Evolutionary conservation across 2,113 vertebrate genomes (phyloP).

Genomic region (Ondatra zibethicus): DNA sequence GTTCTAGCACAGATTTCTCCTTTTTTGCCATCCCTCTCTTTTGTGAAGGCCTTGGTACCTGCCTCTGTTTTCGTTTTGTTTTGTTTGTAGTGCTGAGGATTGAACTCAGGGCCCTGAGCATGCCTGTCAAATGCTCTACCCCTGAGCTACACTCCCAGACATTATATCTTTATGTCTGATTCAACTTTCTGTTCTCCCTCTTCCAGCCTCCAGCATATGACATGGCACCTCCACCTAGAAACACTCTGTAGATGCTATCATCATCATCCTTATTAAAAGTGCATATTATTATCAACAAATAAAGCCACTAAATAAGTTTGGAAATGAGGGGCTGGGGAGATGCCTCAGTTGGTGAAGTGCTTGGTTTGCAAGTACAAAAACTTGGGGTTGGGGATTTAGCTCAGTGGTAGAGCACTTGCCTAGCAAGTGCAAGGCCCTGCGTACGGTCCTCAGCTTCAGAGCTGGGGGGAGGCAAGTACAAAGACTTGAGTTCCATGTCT

Average conservation of each 20-base stretch:
- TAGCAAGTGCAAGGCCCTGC: no score
- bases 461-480: neutral
- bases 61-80: neutral
- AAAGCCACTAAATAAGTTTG: neutral
- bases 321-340: neutral
- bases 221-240: neutral
- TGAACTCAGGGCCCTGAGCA: neutral
- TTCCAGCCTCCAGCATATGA: neutral
- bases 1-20: neutral
- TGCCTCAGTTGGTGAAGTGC: neutral
- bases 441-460: no score
- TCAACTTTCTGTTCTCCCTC: neutral
- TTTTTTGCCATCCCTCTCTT: neutral
- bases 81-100: neutral
- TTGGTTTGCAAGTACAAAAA: neutral
- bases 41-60: neutral
- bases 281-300: neutral
- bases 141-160: neutral
- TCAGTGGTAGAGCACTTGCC: no score
- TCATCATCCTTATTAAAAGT: neutral
- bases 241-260: neutral
- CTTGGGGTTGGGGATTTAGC: neutral
- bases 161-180: neutral
- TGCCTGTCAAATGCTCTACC: neutral
- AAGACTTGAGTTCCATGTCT: neutral